A percentile compares a stretch with the other conserved stretches of the same genome.
phyloP scores from a whole-genome alignment of 2,113 vertebrate species.

The Limnothrissa miodon region DNA sequence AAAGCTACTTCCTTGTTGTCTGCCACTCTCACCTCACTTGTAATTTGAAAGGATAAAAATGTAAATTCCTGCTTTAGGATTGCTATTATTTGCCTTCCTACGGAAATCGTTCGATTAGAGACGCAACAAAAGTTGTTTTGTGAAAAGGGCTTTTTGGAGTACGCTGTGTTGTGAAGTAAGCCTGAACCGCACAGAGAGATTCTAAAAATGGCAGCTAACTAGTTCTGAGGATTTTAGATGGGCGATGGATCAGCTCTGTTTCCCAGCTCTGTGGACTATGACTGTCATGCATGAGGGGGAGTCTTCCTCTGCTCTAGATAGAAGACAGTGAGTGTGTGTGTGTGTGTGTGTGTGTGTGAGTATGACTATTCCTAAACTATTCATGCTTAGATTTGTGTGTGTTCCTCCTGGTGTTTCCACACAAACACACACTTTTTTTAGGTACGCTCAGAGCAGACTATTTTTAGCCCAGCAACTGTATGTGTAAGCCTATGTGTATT shows the following conservation, averaged over 20 bases:
- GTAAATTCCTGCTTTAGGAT: background rate
- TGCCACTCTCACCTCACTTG: background rate
- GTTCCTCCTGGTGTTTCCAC: background rate
- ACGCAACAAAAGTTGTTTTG: background rate
- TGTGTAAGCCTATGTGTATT: no score
- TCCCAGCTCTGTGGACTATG: background rate
- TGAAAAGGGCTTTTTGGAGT: background rate
- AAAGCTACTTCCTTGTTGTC: background rate
- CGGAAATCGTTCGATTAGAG: background rate
- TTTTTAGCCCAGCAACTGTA: background rate
- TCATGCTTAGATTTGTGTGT: background rate
- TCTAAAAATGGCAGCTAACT: background rate
- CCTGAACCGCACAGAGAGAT: background rate
- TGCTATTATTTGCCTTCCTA: no score
- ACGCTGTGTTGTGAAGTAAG: background rate
- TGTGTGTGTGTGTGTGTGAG: background rate
- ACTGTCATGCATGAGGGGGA: conserved; percentile 1
- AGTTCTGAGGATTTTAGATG: background rate
- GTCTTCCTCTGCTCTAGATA: background rate
- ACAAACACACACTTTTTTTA: background rate
- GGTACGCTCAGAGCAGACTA: background rate
- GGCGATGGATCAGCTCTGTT: background rate
- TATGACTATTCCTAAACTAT: background rate
- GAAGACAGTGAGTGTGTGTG: background rate
- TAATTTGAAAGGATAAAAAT: background rate